phyloP scores from a whole-genome alignment of 2,113 vertebrate species.

The Dicrurus megarhynchus region DNA sequence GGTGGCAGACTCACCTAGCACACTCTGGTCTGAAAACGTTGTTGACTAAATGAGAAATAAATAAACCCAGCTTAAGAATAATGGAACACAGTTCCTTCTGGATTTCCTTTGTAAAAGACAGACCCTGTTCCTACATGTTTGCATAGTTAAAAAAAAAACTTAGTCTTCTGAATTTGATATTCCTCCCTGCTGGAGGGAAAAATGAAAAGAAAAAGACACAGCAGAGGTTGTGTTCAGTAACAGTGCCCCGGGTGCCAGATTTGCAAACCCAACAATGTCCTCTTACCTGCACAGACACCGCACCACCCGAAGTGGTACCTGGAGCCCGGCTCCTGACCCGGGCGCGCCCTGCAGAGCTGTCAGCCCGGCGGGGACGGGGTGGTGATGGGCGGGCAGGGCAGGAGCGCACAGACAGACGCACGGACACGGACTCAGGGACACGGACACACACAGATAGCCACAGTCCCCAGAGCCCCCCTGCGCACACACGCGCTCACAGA shows the following conservation, averaged over 20 bases:
- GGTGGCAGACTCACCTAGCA: not conserved
- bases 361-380: not conserved
- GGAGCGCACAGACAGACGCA: not conserved
- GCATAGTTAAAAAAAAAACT: not conserved
- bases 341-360: not conserved
- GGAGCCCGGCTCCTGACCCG: not conserved
- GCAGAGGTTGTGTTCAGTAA: not conserved
- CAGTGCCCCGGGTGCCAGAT: not conserved
- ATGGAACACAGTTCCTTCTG: not conserved
- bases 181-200: not conserved
- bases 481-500: not conserved
- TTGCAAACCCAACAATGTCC: not conserved
- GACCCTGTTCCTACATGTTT: not conserved
- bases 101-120: not conserved
- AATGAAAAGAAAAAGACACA: not conserved
- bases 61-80: not conserved
- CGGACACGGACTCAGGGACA: not conserved
- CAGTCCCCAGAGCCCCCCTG: not conserved
- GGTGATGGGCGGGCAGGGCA: not conserved
- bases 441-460: not conserved
- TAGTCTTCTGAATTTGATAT: not conserved
- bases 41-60: not conserved
- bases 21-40: not conserved
- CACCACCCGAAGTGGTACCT: not conserved
- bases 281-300: slow-evolving; percentile 55